Percentiles rank a stretch among this genome's conserved stretches.
Conservation (phyloP, 2,888 invertebrate genomes). For the Watsonalla cultraria region DNA sequence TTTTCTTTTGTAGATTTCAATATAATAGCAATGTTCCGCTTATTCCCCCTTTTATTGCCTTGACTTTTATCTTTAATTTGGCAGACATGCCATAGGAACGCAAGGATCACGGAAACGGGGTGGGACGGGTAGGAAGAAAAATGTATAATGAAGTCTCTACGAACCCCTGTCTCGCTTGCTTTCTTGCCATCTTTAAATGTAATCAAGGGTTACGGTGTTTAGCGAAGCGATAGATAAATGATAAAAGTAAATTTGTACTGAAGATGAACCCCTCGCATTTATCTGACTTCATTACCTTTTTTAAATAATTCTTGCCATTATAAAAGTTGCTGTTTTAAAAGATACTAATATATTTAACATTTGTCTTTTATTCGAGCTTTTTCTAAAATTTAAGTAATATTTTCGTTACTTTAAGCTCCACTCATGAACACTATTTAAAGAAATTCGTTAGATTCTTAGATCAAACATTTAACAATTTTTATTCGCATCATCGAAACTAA, state of each 20-base stretch:
- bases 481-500: too few relatives aligned
- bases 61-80: conserved; percentile 57
- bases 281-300: background rate
- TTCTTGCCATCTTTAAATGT: conserved; percentile 51
- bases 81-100: conserved; percentile 50
- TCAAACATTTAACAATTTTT: too few relatives aligned
- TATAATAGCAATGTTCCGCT: conserved; percentile 48
- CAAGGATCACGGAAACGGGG: conserved; percentile 49
- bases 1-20: conserved; percentile 46
- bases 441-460: too few relatives aligned
- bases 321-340: too few relatives aligned
- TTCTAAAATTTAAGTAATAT: too few relatives aligned
- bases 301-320: background rate
- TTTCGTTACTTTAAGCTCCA: too few relatives aligned
- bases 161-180: conserved; percentile 40
- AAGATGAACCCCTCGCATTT: background rate
- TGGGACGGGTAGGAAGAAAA: conserved; percentile 45
- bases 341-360: too few relatives aligned
- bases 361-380: too few relatives aligned
- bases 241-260: conserved; percentile 17
- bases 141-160: conserved; percentile 55
- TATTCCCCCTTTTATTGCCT: conserved; percentile 49
- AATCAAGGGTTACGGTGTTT: conserved; percentile 46
- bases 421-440: too few relatives aligned
- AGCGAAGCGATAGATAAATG: conserved; percentile 26